A percentile compares a stretch with the other conserved stretches of the same genome.
Conservation (phyloP, 2,888 invertebrate genomes). For the Anorthoa munda region DNA sequence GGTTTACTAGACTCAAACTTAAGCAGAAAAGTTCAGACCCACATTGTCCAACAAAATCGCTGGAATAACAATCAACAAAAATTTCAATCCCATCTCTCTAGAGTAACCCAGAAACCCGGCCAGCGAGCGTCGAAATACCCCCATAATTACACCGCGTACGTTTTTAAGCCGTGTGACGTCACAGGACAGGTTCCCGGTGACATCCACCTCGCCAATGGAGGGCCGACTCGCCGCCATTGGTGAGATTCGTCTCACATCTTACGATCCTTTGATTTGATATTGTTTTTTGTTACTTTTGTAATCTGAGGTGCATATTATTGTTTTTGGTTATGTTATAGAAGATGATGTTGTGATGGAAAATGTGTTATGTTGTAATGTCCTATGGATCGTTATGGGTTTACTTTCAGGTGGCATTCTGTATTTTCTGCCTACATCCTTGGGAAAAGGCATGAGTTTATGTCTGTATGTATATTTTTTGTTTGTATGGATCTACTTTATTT, state of each 20-base stretch:
- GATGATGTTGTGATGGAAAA: neutral
- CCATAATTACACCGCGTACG: conserved; percentile 55
- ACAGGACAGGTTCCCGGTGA: conserved; percentile 69
- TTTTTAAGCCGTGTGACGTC: conserved; percentile 64
- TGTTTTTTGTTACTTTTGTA: conserved; percentile 61
- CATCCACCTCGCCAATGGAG: conserved; percentile 76
- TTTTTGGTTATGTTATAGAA: conserved; percentile 24
- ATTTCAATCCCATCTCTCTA: conserved; percentile 2
- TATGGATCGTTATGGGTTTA: neutral
- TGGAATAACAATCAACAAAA: conserved; percentile 3
- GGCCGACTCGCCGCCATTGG: conserved; percentile 72
- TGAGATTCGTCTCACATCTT: conserved; percentile 69
- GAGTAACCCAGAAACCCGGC: conserved; percentile 19
- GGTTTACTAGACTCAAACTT: neutral
- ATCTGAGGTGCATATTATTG: conserved; percentile 45
- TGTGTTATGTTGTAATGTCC: neutral
- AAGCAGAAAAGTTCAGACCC: neutral
- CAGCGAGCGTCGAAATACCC: conserved; percentile 28
- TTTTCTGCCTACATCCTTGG: too few species aligned
- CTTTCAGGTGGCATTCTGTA: too few species aligned
- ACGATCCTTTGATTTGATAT: conserved; percentile 64
- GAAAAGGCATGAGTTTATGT: too few species aligned
- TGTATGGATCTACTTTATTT: too few species aligned
- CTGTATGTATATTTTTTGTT: too few species aligned
- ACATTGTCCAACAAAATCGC: neutral